Percentiles rank a stretch among this genome's conserved stretches.
Conservation (phyloP, 2,797 vertebrate genomes). For the Philypnodon macrostomus region DNA sequence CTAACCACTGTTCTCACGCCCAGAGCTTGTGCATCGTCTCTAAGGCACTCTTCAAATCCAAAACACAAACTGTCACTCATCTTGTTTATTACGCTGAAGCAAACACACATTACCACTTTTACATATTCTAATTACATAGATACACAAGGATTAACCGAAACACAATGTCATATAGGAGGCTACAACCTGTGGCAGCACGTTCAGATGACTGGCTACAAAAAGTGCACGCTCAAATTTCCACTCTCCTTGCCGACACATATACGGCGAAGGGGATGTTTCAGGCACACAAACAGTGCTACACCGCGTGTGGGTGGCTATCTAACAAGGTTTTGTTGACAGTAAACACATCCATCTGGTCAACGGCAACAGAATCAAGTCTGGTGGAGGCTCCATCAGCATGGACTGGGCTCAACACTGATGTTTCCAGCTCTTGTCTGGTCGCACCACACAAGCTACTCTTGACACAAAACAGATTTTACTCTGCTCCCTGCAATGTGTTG, state of each 20-base stretch:
- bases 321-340: constrained; percentile 72
- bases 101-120: constrained; percentile 10
- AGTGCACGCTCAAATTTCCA: constrained; percentile 12
- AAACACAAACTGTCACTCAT: constrained; percentile 56
- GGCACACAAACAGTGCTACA: constrained; percentile 37
- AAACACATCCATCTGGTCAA: constrained; percentile 72
- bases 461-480: constrained; percentile 2
- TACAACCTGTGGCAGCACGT: constrained; percentile 17
- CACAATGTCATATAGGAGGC: constrained; percentile 2
- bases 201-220: constrained; percentile 17
- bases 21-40: constrained; percentile 68
- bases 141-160: constrained; percentile 4
- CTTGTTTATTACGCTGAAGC: constrained; percentile 24
- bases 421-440: constrained; percentile 5
- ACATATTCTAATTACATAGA: constrained; percentile 11
- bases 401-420: constrained; percentile 1
- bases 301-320: constrained; percentile 56
- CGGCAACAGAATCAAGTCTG: constrained; percentile 51
- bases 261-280: constrained; percentile 28
- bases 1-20: constrained; percentile 74
- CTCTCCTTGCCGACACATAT: constrained; percentile 10
- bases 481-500: not conserved
- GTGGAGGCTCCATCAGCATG: constrained; percentile 26
- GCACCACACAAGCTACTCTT: not conserved
- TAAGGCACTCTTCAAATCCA: constrained; percentile 59